Conservation (phyloP, 2,888 invertebrate genomes). For the Cheilosia scutellata region DNA sequence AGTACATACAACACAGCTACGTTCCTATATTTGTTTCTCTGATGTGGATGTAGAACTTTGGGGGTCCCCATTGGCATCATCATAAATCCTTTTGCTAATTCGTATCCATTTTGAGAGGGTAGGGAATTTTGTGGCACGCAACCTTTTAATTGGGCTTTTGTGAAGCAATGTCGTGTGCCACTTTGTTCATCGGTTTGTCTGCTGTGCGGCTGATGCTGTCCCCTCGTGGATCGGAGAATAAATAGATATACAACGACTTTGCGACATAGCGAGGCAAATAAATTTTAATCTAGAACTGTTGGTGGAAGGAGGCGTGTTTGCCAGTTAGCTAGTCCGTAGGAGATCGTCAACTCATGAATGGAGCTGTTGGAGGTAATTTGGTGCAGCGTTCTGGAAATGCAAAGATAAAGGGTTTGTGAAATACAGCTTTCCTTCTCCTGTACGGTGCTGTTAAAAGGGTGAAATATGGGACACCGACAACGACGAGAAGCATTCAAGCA, state of each 20-base stretch:
- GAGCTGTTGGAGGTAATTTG: slow-evolving; percentile 78
- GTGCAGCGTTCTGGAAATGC: slow-evolving; percentile 79
- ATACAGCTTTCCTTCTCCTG: slow-evolving; percentile 56
- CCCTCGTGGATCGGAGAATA: slow-evolving; percentile 67
- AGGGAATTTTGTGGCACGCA: slow-evolving; percentile 77
- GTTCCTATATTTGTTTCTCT: slow-evolving; percentile 58
- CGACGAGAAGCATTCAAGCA: slow-evolving; percentile 52
- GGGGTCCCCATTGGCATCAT: slow-evolving; percentile 64
- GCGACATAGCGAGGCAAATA: slow-evolving; percentile 71
- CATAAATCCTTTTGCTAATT: slow-evolving; percentile 76
- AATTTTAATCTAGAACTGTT: slow-evolving; percentile 73
- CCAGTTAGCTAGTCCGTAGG: slow-evolving; percentile 60
- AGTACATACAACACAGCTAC: slow-evolving; percentile 29
- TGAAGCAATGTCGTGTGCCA: slow-evolving; percentile 76
- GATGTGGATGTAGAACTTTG: slow-evolving; percentile 54
- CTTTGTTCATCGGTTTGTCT: slow-evolving; percentile 70
- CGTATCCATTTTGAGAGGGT: slow-evolving; percentile 75
- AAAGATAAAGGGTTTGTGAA: slow-evolving; percentile 78
- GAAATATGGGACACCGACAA: slow-evolving; percentile 63
- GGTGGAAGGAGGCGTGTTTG: slow-evolving; percentile 66
- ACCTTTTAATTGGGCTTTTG: slow-evolving; percentile 78
- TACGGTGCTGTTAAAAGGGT: slow-evolving; percentile 61
- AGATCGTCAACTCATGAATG: slow-evolving; percentile 72
- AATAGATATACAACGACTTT: slow-evolving; percentile 71
- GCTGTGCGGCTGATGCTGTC: slow-evolving; percentile 42